These are phyloP conservation scores for Porites australiensis DNA, from an alignment of 64 coral and sea anemone species.

Conservation along the genomic window DNA sequence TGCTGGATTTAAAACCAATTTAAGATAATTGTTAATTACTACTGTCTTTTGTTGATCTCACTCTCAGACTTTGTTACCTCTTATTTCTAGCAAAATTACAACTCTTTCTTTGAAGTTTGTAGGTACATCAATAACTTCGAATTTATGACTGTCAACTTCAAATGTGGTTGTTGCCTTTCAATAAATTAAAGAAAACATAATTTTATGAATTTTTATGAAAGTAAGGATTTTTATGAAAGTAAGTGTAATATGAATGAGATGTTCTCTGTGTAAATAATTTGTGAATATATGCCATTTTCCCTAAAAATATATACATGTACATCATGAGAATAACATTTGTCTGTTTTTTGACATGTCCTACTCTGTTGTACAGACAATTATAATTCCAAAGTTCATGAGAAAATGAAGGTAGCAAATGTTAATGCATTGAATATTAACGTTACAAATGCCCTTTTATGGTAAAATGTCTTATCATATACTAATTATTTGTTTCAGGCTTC, in stretches of 20 bases:
- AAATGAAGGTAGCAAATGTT: constrained; percentile 26
- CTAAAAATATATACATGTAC: constrained; percentile 23
- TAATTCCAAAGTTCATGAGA: constrained; percentile 19
- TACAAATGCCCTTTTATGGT: constrained; percentile 11
- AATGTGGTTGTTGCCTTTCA: constrained; percentile 6
- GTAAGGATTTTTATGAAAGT: constrained; percentile 18
- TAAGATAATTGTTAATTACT: constrained; percentile 9
- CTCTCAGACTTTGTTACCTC: constrained; percentile 10
- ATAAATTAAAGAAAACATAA: constrained; percentile 15
- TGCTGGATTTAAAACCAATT: constrained; percentile 4
- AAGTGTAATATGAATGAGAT: constrained; percentile 12
- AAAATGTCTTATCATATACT: constrained; percentile 4
- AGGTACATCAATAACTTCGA: constrained; percentile 12
- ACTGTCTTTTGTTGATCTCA: constrained; percentile 7
- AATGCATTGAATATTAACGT: neutral
- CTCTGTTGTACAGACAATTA: constrained; percentile 9
- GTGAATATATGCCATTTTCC: constrained; percentile 6
- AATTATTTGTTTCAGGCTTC: constrained; percentile 49
- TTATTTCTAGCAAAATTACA: constrained; percentile 24
- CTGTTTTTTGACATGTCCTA: constrained; percentile 6
- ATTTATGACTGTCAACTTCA: constrained; percentile 23
- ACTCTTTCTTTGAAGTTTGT: constrained; percentile 18
- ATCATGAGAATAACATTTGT: constrained; percentile 8
- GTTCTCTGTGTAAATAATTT: neutral
- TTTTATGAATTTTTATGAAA: no score